Percentiles rank a stretch among this genome's conserved stretches.
Conservation (phyloP, 2,888 invertebrate species). For the Eupeodes latifasciatus region DNA sequence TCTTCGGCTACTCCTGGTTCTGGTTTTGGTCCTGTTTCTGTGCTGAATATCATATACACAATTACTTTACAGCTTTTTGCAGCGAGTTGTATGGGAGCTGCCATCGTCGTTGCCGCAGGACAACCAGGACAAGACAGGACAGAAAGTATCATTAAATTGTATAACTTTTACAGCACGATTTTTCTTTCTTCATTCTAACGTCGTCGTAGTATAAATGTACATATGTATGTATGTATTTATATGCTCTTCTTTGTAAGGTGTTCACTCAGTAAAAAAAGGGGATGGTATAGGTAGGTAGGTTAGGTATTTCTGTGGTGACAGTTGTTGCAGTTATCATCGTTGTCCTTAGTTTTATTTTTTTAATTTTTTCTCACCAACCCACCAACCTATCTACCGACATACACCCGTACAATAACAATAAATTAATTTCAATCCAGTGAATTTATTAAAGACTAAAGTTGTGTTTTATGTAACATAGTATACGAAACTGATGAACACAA, state of each 20-base stretch:
- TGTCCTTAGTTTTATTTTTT: constrained; percentile 33
- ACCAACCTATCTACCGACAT: background rate
- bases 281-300: constrained; percentile 20
- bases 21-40: too few relatives aligned
- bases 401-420: constrained; percentile 57
- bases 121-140: constrained; percentile 45
- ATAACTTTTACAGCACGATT: constrained; percentile 66
- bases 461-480: background rate
- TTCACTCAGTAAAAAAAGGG: background rate
- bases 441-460: constrained; percentile 28
- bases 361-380: background rate
- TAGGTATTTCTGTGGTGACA: constrained; percentile 43
- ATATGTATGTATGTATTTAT: background rate
- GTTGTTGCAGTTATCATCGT: constrained; percentile 39
- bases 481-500: constrained; percentile 16
- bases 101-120: constrained; percentile 53
- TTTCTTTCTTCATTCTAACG: constrained; percentile 27
- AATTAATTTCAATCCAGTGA: constrained; percentile 72
- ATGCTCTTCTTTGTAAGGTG: background rate
- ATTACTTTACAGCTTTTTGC: constrained; percentile 61
- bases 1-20: background rate
- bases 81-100: constrained; percentile 36
- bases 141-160: constrained; percentile 70
- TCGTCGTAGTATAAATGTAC: too few relatives aligned
- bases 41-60: constrained; percentile 54